phyloP scores from a whole-genome alignment of 2,797 vertebrate species.

The Nannoperca obscura region DNA sequence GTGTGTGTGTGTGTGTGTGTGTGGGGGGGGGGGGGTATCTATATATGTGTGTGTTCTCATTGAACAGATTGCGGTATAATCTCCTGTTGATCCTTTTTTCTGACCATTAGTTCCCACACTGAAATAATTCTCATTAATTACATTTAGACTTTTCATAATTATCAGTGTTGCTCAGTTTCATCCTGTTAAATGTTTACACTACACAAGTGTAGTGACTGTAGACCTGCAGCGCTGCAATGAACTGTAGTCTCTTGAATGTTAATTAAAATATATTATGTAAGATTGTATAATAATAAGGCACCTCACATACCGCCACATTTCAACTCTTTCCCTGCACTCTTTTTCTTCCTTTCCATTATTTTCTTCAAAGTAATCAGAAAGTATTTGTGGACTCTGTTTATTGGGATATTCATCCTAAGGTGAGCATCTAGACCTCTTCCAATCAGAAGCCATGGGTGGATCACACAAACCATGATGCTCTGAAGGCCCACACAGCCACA shows the following conservation, averaged over 20 bases:
- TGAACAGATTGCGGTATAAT: constrained; percentile 73
- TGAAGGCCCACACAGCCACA: background rate
- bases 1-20: constrained; percentile 17
- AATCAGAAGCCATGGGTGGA: background rate
- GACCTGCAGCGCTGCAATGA: background rate
- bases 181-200: constrained; percentile 17
- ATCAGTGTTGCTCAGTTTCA: constrained; percentile 32
- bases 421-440: background rate
- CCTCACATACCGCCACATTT: background rate
- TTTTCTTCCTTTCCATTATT: too few relatives aligned
- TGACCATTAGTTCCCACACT: constrained; percentile 51
- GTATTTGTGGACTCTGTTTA: too few relatives aligned
- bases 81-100: constrained; percentile 60
- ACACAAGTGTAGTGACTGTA: background rate
- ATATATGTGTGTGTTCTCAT: constrained; percentile 7
- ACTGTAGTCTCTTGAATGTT: background rate
- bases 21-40: constrained; percentile 3
- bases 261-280: background rate
- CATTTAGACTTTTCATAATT: constrained; percentile 51
- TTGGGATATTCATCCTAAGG: background rate
- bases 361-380: too few relatives aligned
- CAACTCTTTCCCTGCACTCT: background rate
- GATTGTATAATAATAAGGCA: background rate
- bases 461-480: background rate
- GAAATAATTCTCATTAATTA: constrained; percentile 67